phyloP scores from a whole-genome alignment of 2,888 invertebrate species.

The Lasiommata megera region DNA sequence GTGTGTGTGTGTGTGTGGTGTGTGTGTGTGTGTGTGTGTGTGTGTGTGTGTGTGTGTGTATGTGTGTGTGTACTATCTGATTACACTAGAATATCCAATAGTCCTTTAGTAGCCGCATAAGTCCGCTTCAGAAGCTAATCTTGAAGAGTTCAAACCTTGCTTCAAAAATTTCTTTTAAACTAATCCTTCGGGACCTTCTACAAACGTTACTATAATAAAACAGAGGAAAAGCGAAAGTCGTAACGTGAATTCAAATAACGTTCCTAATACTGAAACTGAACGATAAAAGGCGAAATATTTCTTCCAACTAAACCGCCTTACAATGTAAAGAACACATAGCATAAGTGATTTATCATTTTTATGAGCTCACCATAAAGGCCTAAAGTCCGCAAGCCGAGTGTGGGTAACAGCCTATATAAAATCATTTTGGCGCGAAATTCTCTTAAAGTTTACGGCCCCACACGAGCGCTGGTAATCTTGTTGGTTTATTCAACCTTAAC shows the following conservation, averaged over 20 bases:
- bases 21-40: too few relatives aligned
- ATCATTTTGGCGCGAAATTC: constrained; percentile 64
- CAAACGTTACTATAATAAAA: too few relatives aligned
- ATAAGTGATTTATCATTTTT: constrained; percentile 74
- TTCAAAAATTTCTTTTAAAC: too few relatives aligned
- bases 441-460: constrained; percentile 36
- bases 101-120: too few relatives aligned
- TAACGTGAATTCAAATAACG: constrained; percentile 22
- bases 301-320: constrained; percentile 27
- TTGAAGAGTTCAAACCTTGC: too few relatives aligned
- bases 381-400: constrained; percentile 70
- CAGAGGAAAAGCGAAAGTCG: not conserved
- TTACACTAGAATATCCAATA: too few relatives aligned
- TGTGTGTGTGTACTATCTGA: too few relatives aligned
- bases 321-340: constrained; percentile 46
- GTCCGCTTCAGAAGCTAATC: too few relatives aligned
- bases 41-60: too few relatives aligned
- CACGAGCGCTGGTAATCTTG: constrained; percentile 5
- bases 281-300: constrained; percentile 27
- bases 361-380: constrained; percentile 69
- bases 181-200: too few relatives aligned
- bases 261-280: constrained; percentile 18
- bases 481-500: constrained; percentile 7
- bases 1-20: too few relatives aligned
- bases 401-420: constrained; percentile 74